Base-by-base conservation (phyloP, 2,113 vertebrate species). In the Excalfactoria chinensis region DNA sequence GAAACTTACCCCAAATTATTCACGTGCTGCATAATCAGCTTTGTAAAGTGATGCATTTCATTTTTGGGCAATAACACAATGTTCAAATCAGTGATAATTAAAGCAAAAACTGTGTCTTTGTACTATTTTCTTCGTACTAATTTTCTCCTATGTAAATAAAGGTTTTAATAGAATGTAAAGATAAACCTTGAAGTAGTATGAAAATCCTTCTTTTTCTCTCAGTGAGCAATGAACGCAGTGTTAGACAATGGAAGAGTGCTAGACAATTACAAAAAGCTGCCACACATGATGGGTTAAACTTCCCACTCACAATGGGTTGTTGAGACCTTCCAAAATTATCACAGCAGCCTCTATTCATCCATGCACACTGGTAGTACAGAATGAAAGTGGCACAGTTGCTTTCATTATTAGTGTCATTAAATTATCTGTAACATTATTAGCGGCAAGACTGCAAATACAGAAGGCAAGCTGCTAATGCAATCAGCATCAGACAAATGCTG, bases 1-100 rank as follows among this genome's bases (percentile, higher is more conserved):
- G 81, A 95, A 97, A 93, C 46, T 90, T 89, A 85, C 73, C 70
- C 74, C 68, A 93, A 95, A 95, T 93, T 95, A 96, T 90, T 95
- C 85, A 94, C n/a, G 56, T 71, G 56, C 79, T 93, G 30, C 72
- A 93, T 83, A 88, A 97, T 92, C 51, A 95, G 68, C 85, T 94
- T 84, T 86, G 37, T 67, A 89, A 97, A 91, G 58, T 49, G 66
- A 94, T 70, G 34, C 34, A 51, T 91, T 93, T 78, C 85, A 80
- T 93, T 81, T 91, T 88, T 78, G 93, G 60, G 44, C 56, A 90
- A 74, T 64, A 88, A 78, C 35, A 79, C 23, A 53, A 37, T 90
- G 62, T 72, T 94, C 53, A 78, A 86, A 85, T 73, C 66, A 64
- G 37, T 70, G 71, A 92, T n/a, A 70, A 87, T 87, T 68, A 78